A percentile compares a stretch with the other conserved stretches of the same genome.
phyloP scores from a whole-genome alignment of 2,888 invertebrate species.

The Xanthorhoe designata region DNA sequence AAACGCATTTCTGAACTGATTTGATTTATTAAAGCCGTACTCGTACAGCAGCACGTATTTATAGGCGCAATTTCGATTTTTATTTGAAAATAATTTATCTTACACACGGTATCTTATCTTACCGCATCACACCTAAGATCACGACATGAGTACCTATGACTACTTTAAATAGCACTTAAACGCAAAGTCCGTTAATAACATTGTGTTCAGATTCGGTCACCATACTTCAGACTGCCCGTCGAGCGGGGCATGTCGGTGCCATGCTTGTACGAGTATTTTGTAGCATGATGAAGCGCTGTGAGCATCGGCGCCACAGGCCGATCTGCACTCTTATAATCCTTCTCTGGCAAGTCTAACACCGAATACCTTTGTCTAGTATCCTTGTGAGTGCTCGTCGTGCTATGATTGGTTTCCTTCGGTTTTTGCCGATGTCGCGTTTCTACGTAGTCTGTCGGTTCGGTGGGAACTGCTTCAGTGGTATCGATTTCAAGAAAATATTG shows the following conservation, averaged over 20 bases:
- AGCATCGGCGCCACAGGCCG: conserved; percentile 40
- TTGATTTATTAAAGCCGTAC: conserved; percentile 55
- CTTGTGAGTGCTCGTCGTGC: conserved; percentile 38
- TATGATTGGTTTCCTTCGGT: conserved; percentile 42
- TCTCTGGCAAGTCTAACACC: conserved; percentile 49
- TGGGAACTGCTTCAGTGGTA: conserved; percentile 46
- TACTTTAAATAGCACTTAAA: conserved; percentile 52
- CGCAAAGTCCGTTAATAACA: conserved; percentile 30
- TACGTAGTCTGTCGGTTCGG: conserved; percentile 48
- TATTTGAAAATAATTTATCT: conserved; percentile 41
- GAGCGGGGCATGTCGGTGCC: conserved; percentile 51
- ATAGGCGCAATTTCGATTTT: conserved; percentile 2
- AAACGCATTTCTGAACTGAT: conserved; percentile 50
- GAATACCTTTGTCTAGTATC: conserved; percentile 53
- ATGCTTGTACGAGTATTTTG: conserved; percentile 48
- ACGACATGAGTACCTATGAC: conserved; percentile 47
- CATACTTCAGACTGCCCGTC: conserved; percentile 71
- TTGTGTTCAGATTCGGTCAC: conserved; percentile 65
- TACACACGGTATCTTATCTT: conserved; percentile 50
- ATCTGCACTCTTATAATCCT: conserved; percentile 45
- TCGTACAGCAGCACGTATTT: conserved; percentile 42
- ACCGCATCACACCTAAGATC: conserved; percentile 59
- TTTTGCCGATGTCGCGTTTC: conserved; percentile 48
- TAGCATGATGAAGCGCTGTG: conserved; percentile 42
- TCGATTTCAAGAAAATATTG: conserved; percentile 48